Percentiles rank a stretch among this genome's conserved stretches.
These are phyloP conservation scores for Melanerpes aurifrons DNA, from an alignment of 2,113 vertebrate genomes.

Conservation along the genomic window DNA sequence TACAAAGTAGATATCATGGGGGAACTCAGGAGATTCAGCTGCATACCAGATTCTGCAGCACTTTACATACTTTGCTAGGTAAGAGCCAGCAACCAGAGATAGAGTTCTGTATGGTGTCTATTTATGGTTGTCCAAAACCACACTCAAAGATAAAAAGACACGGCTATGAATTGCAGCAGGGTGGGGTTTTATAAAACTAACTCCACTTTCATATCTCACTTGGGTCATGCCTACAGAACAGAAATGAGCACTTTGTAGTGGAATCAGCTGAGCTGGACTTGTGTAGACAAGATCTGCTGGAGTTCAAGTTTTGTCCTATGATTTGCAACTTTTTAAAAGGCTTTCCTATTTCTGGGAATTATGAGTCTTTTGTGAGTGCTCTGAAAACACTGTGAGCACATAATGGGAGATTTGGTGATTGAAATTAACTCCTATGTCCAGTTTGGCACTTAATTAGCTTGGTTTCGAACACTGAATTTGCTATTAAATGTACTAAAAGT, in stretches of 20 bases:
- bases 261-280: background rate
- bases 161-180: background rate
- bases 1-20: background rate
- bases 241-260: background rate
- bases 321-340: conserved; percentile 24
- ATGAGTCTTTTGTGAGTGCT: conserved; percentile 8
- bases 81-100: background rate
- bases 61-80: background rate
- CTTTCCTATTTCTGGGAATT: background rate
- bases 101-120: background rate
- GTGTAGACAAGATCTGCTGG: background rate
- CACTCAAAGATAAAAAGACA: conserved; percentile 14
- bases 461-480: background rate
- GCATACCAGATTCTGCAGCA: background rate
- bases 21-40: background rate
- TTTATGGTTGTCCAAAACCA: conserved; percentile 2
- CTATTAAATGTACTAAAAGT: conserved; percentile 10
- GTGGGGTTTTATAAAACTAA: conserved; percentile 30
- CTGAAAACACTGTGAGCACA: background rate
- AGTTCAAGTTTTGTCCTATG: background rate
- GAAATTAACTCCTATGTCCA: conserved; percentile 2
- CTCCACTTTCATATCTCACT: conserved; percentile 1
- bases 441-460: background rate
- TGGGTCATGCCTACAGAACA: background rate
- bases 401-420: background rate